phyloP scores from a whole-genome alignment of 2,797 vertebrate species.

The Agapornis canus region DNA sequence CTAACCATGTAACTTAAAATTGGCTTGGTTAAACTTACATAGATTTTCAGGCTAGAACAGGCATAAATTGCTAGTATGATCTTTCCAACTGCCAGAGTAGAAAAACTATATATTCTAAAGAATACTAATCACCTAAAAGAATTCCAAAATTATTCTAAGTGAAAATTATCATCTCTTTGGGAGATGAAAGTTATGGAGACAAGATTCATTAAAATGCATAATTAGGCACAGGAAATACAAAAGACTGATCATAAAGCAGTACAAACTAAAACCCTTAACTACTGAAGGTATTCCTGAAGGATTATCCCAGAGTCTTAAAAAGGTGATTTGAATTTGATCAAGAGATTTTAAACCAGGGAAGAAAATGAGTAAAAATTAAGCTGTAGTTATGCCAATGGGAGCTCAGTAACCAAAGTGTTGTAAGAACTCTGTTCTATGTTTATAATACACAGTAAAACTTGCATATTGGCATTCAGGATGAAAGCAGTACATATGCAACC shows the following conservation, averaged over 20 bases:
- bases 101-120: conserved; percentile 54
- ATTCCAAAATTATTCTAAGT: conserved; percentile 68
- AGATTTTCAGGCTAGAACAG: background rate
- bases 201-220: conserved; percentile 61
- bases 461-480: background rate
- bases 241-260: conserved; percentile 58
- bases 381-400: background rate
- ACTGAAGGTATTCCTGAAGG: conserved; percentile 43
- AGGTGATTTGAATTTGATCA: conserved; percentile 41
- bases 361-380: conserved; percentile 40
- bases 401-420: background rate
- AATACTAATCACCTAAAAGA: conserved; percentile 54
- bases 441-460: background rate
- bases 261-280: conserved; percentile 40
- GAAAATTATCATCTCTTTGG: conserved; percentile 66
- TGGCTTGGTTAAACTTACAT: background rate
- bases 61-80: conserved; percentile 3
- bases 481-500: background rate
- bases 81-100: background rate
- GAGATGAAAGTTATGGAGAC: conserved; percentile 52
- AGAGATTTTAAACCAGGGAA: conserved; percentile 22
- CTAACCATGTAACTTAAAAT: background rate
- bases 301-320: conserved; percentile 35
- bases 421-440: background rate
- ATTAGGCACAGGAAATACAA: conserved; percentile 60